These are phyloP conservation scores for Xerus inauris DNA, from an alignment of 2,113 vertebrate species.

Conservation along the genomic window DNA sequence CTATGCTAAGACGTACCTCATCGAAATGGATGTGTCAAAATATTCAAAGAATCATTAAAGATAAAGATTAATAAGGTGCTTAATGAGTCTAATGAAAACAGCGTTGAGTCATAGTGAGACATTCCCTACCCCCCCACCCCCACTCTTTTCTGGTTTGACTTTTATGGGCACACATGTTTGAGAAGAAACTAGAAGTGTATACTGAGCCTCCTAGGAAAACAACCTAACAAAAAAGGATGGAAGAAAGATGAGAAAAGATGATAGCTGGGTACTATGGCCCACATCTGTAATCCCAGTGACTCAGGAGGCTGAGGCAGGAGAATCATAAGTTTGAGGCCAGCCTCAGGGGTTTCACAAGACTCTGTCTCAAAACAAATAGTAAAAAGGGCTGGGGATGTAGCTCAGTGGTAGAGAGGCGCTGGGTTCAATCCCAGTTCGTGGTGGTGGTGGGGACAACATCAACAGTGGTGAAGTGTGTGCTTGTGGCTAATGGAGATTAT, in stretches of 20 bases:
- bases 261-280: too few relatives aligned
- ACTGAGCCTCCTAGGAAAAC: background rate
- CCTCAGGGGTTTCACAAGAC: too few relatives aligned
- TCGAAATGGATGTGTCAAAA: background rate
- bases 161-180: background rate
- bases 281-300: too few relatives aligned
- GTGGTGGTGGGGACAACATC: too few relatives aligned
- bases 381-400: too few relatives aligned
- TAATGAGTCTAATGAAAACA: background rate
- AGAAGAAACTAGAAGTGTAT: background rate
- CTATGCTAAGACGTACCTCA: background rate
- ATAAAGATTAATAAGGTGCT: background rate
- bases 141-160: constrained; percentile 15
- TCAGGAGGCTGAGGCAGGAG: too few relatives aligned
- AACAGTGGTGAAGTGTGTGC: background rate
- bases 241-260: background rate
- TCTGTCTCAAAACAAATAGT: too few relatives aligned
- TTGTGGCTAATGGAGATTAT: background rate
- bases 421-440: background rate
- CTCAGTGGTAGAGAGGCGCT: background rate
- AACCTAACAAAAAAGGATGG: background rate
- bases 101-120: background rate
- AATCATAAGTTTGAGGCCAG: too few relatives aligned
- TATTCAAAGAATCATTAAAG: constrained; percentile 28
- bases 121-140: background rate